Conservation (phyloP, 2,113 vertebrate genomes). For the Tyrannus savana region DNA sequence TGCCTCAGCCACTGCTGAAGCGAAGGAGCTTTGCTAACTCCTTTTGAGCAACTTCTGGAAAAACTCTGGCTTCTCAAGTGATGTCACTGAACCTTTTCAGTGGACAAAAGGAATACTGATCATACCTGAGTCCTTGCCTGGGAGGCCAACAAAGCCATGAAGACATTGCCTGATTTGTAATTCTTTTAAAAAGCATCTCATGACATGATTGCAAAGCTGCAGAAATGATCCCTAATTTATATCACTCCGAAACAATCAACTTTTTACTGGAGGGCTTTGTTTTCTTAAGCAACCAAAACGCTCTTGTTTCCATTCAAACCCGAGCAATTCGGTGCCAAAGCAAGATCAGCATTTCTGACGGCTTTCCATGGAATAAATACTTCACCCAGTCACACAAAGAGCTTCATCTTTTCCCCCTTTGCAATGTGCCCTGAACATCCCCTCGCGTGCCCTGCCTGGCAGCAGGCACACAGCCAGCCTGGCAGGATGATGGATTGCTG, state of each 20-base stretch:
- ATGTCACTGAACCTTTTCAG: background rate
- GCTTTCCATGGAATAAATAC: background rate
- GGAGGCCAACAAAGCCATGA: background rate
- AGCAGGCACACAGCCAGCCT: background rate
- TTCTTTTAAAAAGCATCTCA: background rate
- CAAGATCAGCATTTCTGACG: background rate
- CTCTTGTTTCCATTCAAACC: background rate
- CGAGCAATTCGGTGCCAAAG: background rate
- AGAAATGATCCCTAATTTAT: background rate
- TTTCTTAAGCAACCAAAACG: background rate
- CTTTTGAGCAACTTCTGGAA: background rate
- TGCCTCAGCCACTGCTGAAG: background rate
- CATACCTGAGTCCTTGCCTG: background rate
- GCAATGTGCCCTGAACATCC: background rate
- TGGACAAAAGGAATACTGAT: background rate
- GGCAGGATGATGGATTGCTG: background rate
- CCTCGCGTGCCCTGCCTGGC: background rate
- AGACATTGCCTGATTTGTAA: background rate
- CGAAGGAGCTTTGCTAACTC: background rate
- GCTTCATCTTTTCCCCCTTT: background rate
- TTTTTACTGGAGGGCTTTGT: background rate
- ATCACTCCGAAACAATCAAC: background rate
- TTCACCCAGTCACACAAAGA: background rate
- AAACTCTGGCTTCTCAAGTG: background rate
- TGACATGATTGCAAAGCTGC: background rate